phyloP scores from a whole-genome alignment of 2,888 invertebrate species.

The Calameuta pallipes region DNA sequence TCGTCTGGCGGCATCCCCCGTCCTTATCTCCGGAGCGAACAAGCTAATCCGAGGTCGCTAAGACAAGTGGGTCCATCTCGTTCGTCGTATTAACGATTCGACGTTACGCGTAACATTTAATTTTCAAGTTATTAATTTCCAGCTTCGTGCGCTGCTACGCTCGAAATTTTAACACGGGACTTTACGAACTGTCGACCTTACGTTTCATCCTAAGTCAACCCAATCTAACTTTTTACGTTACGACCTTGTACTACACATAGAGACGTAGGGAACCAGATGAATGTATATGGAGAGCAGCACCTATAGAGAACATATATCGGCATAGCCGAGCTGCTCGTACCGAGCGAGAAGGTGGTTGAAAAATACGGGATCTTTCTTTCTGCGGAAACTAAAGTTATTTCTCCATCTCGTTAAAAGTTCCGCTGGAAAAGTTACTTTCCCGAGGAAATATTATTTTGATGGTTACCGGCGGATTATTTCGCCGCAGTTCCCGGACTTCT shows the following conservation, averaged over 20 bases:
- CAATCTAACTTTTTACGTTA: not conserved
- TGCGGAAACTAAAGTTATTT: slow-evolving; percentile 46
- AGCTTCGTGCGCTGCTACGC: not conserved
- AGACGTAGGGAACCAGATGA: not conserved
- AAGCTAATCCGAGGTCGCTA: slow-evolving; percentile 10
- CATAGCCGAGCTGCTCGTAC: not conserved
- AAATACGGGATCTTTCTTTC: slow-evolving; percentile 42
- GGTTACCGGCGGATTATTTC: slow-evolving; percentile 45
- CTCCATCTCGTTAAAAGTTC: slow-evolving; percentile 59
- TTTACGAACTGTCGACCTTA: not conserved
- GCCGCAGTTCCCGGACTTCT: slow-evolving; percentile 22
- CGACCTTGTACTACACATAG: not conserved
- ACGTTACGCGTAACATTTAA: not conserved
- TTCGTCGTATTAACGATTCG: not conserved
- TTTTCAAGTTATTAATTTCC: not conserved
- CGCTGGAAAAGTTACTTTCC: slow-evolving; percentile 32
- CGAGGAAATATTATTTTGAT: slow-evolving; percentile 57
- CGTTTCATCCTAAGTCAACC: not conserved
- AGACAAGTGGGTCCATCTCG: not conserved
- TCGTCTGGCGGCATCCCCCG: not conserved
- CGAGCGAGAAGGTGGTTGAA: not conserved
- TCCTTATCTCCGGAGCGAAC: slow-evolving; percentile 19
- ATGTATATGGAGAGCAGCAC: too few species aligned
- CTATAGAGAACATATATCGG: not conserved
- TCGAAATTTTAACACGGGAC: not conserved